These are phyloP conservation scores for Tetanocera ferruginea DNA, from an alignment of 2,888 invertebrate genomes.

Conservation along the genomic window DNA sequence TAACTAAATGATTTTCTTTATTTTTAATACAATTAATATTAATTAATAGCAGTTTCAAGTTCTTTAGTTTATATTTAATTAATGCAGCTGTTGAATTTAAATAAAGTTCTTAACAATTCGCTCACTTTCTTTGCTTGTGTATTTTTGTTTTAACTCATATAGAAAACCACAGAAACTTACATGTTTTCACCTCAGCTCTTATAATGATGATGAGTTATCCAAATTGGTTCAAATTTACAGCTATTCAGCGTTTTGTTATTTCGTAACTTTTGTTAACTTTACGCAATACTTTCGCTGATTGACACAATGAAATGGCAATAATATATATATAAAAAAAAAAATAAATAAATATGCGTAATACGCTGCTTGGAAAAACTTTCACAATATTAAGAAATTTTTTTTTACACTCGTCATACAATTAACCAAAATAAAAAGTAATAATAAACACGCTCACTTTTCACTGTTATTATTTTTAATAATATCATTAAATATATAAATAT, in stretches of 20 bases:
- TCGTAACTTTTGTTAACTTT: not conserved
- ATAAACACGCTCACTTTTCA: constrained; percentile 53
- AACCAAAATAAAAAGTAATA: no score
- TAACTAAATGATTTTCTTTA: not conserved
- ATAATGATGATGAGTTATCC: no score
- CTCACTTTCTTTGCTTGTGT: no score
- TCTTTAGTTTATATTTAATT: no score
- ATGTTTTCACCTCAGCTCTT: no score
- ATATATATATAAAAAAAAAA: no score
- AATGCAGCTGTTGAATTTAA: no score
- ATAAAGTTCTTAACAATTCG: no score
- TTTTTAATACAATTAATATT: not conserved
- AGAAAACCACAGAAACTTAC: no score
- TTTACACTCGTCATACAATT: not conserved
- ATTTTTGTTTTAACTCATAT: no score
- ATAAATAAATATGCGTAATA: constrained; percentile 19
- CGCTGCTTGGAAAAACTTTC: constrained; percentile 37
- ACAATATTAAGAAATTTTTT: constrained; percentile 40
- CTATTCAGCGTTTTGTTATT: not conserved
- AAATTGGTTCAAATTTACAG: no score
- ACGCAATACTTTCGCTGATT: constrained; percentile 5
- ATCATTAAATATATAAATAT: no score
- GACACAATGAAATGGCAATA: not conserved
- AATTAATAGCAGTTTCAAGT: not conserved
- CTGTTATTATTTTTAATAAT: not conserved